Percentiles rank a stretch among this genome's conserved stretches.
Conservation (phyloP, 2,888 invertebrate genomes). For the Cinara cedri region DNA sequence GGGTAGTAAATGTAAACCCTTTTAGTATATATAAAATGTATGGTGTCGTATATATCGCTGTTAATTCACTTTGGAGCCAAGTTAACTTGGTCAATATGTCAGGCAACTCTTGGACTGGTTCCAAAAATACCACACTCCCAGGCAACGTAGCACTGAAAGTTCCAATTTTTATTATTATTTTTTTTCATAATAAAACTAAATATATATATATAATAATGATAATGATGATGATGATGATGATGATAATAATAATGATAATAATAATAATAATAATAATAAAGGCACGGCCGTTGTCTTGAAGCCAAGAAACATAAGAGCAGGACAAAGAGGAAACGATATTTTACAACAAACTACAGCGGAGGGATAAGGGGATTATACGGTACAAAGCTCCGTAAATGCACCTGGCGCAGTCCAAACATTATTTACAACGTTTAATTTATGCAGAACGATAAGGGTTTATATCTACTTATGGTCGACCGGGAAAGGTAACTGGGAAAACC, state of each 20-base stretch:
- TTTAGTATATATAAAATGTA: slow-evolving; percentile 30
- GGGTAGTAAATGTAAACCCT: slow-evolving; percentile 27
- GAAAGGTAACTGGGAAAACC: background rate
- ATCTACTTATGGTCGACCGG: slow-evolving; percentile 11
- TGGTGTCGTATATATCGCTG: slow-evolving; percentile 10
- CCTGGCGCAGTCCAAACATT: slow-evolving; percentile 43
- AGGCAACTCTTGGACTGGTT: slow-evolving; percentile 42
- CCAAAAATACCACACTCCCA: slow-evolving; percentile 35
- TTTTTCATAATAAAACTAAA: background rate
- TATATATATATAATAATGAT: slow-evolving; percentile 19
- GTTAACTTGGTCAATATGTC: slow-evolving; percentile 55
- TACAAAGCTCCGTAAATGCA: slow-evolving; percentile 48
- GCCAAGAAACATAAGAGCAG: slow-evolving; percentile 43
- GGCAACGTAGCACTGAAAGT: slow-evolving; percentile 11
- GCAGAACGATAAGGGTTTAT: slow-evolving; percentile 37
- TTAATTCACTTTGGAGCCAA: slow-evolving; percentile 52
- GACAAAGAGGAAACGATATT: slow-evolving; percentile 44
- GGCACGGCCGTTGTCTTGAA: slow-evolving; percentile 17
- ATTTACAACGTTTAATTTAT: slow-evolving; percentile 50
- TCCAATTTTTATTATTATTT: slow-evolving; percentile 35
- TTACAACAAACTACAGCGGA: slow-evolving; percentile 29
- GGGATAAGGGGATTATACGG: slow-evolving; percentile 38
- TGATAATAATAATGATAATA: slow-evolving; percentile 29
- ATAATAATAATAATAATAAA: slow-evolving; percentile 42
- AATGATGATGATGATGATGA: slow-evolving; percentile 5